A percentile compares a stretch with the other conserved stretches of the same genome.
These are phyloP conservation scores for Meriones unguiculatus DNA, from an alignment of 2,113 vertebrate genomes.

Conservation along the genomic window DNA sequence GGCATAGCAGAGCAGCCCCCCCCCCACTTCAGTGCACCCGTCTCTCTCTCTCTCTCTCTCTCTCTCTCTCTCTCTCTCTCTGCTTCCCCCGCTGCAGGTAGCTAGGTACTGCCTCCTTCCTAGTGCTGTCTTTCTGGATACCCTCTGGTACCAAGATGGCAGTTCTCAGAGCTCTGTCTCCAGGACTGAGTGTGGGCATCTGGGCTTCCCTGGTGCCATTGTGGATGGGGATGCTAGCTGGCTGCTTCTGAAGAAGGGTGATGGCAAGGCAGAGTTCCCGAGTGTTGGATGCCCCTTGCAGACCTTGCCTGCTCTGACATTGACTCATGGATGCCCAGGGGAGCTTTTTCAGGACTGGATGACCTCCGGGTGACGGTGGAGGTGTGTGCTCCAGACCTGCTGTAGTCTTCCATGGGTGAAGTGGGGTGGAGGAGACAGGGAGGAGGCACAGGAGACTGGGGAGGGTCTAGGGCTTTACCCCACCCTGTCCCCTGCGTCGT, in stretches of 20 bases:
- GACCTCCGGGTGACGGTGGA: background rate
- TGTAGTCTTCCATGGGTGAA: too few relatives aligned
- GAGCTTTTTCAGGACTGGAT: background rate
- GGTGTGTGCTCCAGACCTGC: background rate
- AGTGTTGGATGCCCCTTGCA: background rate
- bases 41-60: background rate
- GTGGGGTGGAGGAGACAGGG: background rate
- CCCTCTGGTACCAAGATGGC: background rate
- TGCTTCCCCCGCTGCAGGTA: background rate
- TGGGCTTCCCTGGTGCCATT: background rate
- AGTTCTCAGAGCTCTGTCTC: fast-evolving
- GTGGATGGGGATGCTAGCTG: background rate
- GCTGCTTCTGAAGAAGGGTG: background rate
- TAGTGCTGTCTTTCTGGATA: background rate
- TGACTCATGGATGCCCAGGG: background rate
- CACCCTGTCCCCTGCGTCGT: fast-evolving
- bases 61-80: background rate
- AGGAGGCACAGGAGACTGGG: background rate
- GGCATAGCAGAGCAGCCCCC: fast-evolving
- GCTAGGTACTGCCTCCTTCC: background rate
- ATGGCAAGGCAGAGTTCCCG: too few relatives aligned
- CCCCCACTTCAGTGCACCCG: fast-evolving
- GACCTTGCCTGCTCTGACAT: background rate
- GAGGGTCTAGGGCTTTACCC: background rate
- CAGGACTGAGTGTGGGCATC: fast-evolving